These are phyloP conservation scores for Bugulina stolonifera DNA, from an alignment of 2,888 invertebrate genomes.

Conservation along the genomic window DNA sequence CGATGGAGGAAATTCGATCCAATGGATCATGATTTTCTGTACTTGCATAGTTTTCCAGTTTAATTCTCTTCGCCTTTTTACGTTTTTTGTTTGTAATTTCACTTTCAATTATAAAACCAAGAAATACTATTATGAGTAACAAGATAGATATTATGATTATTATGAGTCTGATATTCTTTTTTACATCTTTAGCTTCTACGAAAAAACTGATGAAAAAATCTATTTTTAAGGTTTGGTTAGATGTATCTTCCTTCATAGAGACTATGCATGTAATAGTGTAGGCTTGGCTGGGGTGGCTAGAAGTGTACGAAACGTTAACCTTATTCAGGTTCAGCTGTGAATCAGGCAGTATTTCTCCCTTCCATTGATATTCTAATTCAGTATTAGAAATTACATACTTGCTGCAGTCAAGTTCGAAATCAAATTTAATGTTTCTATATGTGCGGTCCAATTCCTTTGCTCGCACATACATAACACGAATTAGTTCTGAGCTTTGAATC, in stretches of 20 bases:
- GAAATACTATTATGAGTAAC: not conserved
- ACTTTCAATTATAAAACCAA: not conserved
- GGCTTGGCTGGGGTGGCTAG: not conserved
- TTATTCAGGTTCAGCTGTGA: not conserved
- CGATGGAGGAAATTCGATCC: no score
- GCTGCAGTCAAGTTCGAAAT: not conserved
- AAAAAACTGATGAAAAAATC: no score
- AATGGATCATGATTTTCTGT: no score
- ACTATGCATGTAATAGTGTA: not conserved
- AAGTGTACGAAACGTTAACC: not conserved
- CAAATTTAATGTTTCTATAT: not conserved
- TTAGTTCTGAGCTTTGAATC: not conserved
- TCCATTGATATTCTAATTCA: not conserved
- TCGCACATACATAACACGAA: not conserved
- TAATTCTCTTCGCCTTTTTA: no score
- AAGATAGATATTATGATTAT: not conserved
- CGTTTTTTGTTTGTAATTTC: not conserved
- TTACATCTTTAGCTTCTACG: no score
- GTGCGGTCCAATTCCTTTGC: not conserved
- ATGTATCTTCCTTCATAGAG: not conserved
- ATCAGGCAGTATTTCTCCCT: not conserved
- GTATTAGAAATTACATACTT: not conserved
- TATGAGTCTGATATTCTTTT: no score
- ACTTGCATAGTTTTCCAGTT: no score
- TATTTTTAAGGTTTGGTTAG: not conserved